Percentiles rank a stretch among this genome's conserved stretches.
These are phyloP conservation scores for Epinotia demarniana DNA, from an alignment of 2,888 invertebrate species.

Conservation along the genomic window DNA sequence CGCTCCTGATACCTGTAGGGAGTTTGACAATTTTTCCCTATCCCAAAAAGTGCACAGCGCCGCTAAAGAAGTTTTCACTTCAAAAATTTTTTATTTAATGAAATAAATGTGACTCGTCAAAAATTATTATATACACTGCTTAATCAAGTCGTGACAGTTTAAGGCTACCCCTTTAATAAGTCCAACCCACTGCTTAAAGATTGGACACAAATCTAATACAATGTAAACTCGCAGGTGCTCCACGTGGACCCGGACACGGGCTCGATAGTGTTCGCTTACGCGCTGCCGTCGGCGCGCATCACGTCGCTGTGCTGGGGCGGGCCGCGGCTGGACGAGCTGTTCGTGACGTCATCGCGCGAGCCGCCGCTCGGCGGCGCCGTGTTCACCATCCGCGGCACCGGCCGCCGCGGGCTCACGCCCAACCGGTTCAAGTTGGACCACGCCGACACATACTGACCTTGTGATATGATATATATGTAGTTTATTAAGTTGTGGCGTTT, in stretches of 20 bases:
- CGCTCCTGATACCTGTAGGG: too few relatives aligned
- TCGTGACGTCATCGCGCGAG: constrained; percentile 83
- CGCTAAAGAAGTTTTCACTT: too few relatives aligned
- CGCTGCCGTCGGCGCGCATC: constrained; percentile 83
- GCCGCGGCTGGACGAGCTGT: constrained; percentile 85
- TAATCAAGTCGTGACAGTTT: too few relatives aligned
- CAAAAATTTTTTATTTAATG: too few relatives aligned
- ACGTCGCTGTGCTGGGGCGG: constrained; percentile 89
- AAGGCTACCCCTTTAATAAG: too few relatives aligned
- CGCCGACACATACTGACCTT: constrained; percentile 60
- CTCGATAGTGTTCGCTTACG: constrained; percentile 75
- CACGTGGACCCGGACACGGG: constrained; percentile 81
- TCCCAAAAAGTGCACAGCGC: too few relatives aligned
- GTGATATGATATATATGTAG: constrained; percentile 24
- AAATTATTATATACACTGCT: too few relatives aligned
- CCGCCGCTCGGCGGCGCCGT: constrained; percentile 67
- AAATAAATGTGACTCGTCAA: too few relatives aligned
- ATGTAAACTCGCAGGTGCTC: constrained; percentile 73
- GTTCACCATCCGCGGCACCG: constrained; percentile 69
- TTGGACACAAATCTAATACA: too few relatives aligned
- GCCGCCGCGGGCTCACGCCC: constrained; percentile 61
- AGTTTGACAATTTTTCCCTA: too few relatives aligned
- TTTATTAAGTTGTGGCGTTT: background rate
- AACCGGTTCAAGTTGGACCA: constrained; percentile 62
- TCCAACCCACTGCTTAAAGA: too few relatives aligned